Conservation (phyloP, 2,113 vertebrate genomes). For the Bubo bubo region DNA sequence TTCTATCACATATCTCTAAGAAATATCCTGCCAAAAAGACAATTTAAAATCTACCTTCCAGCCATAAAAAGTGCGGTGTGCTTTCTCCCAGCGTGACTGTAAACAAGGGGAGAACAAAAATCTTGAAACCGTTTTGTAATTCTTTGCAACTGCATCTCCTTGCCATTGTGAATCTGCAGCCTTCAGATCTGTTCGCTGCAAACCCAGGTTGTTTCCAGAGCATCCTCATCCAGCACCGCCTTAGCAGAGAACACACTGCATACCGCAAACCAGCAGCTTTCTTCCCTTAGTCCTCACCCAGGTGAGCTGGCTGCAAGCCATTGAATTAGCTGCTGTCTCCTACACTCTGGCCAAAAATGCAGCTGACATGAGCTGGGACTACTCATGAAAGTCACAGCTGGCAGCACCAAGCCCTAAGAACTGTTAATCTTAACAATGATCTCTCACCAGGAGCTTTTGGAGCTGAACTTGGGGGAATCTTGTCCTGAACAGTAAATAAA, state of each 20-base stretch:
- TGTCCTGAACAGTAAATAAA: background rate
- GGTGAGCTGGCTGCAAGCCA: background rate
- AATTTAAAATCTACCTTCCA: background rate
- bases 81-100: background rate
- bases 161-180: rapidly evolving
- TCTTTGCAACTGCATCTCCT: background rate
- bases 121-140: background rate
- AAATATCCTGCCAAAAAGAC: background rate
- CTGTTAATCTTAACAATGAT: rapidly evolving
- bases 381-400: background rate
- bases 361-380: background rate
- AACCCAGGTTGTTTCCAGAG: background rate
- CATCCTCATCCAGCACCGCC: background rate
- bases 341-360: background rate
- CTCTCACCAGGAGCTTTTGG: background rate
- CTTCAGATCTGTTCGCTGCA: background rate
- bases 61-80: rapidly evolving
- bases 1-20: background rate
- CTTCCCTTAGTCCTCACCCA: background rate
- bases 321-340: background rate
- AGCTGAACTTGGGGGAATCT: background rate
- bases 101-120: background rate
- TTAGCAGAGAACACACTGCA: rapidly evolving
- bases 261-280: background rate
- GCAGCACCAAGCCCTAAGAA: background rate